These are phyloP conservation scores for Steromphala cineraria DNA, from an alignment of 2,888 invertebrate species.

Conservation along the genomic window DNA sequence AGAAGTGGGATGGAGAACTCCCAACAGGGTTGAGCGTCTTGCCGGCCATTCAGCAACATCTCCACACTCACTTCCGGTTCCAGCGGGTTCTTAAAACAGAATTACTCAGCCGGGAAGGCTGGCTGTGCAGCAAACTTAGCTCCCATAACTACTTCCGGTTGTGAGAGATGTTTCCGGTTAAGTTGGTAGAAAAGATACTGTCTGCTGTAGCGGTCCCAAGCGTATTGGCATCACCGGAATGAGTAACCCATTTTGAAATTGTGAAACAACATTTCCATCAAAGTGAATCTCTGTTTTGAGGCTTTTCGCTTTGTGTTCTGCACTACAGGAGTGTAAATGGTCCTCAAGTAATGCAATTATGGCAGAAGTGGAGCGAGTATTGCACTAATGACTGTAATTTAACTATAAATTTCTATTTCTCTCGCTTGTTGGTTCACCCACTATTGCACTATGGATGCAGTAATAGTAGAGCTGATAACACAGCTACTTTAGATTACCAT, in stretches of 20 bases:
- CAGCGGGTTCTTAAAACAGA: background rate
- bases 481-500: no score
- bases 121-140: background rate
- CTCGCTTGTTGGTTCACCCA: background rate
- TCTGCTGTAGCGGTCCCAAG: no score
- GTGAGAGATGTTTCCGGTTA: conserved; percentile 7
- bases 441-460: no score
- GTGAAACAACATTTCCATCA: no score
- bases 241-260: no score
- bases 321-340: background rate
- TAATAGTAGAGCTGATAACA: no score
- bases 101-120: background rate
- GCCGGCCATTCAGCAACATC: background rate
- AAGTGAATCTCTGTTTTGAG: no score
- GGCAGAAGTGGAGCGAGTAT: background rate
- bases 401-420: conserved; percentile 1
- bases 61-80: background rate
- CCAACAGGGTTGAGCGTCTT: background rate
- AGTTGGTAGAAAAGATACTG: background rate
- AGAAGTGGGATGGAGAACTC: background rate
- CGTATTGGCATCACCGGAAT: no score
- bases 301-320: no score
- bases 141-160: conserved; percentile 4
- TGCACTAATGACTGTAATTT: background rate
- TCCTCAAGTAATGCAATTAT: background rate